Evolutionary conservation across 2,797 vertebrate species (phyloP), one percentile per base, ranked within the genome.

Genomic region (Crocidura indochinensis): DNA sequence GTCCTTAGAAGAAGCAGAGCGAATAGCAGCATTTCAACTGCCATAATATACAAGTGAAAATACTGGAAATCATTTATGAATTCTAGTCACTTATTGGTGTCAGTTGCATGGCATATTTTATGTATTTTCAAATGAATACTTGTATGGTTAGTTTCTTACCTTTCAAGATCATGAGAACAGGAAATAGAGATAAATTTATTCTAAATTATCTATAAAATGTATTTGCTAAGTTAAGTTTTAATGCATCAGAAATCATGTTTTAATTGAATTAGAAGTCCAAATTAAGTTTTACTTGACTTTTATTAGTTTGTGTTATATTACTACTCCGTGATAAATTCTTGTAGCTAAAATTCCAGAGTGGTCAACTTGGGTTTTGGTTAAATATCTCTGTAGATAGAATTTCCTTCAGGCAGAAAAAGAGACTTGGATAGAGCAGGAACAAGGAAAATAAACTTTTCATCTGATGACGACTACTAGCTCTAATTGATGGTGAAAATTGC

Each of bases 101-200:
- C 91, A 79, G 90, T 77, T 89, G 69, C 2, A n/a, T 68, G 31
- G 22, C 83, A 95, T 88, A 90, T 65, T 94, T 29, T 26, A 88
- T 6, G 4, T 94, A 44, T 84, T 92, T 91, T 38, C 87, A 95
- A 87, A 47, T 53, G 88, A 92, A 62, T 4, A 60, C 14, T 71
- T 56, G 3, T 26, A 44, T 92, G 84, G 76, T 65, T 67, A 10
- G 49, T 47, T 44, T 24, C 24, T 27, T 77, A 60, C 69, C 78
- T 64, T 94, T 96, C 84, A 92, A 95, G 88, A 60, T 94, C 88
- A 83, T 60, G 91, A 77, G 84, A 88, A 56, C n/a, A 82, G 0
- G 0, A 17, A 65, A 29, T 6, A 75, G 38, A 92, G 53, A 47
- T 44, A 51, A 67, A 53, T 27, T 0, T 83, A n/a, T n/a, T 67